Evolutionary conservation across 2,113 vertebrate species (phyloP).

Genomic region (Ovibos moschatus): DNA sequence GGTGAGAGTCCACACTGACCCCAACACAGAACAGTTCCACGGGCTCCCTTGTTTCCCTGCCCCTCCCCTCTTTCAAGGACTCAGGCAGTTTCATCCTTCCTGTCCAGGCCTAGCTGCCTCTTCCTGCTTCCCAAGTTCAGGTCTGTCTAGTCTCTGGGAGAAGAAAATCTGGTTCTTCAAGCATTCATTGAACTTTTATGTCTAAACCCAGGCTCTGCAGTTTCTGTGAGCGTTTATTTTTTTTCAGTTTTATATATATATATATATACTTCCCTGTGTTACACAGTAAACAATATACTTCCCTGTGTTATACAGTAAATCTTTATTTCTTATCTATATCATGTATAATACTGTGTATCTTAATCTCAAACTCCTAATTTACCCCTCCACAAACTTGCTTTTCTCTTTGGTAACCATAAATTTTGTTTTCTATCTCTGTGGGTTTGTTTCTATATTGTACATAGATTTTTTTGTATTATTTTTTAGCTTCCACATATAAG

Average conservation of each 20-base stretch:
- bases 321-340: background rate
- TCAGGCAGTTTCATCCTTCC: background rate
- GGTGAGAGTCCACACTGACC: background rate
- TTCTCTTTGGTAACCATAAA: background rate
- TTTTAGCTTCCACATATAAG: background rate
- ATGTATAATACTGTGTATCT: background rate
- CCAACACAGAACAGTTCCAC: background rate
- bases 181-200: background rate
- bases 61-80: background rate
- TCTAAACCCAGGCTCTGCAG: background rate
- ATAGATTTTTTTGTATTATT: background rate
- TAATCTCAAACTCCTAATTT: background rate
- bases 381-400: background rate
- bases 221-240: background rate
- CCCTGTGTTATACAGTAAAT: background rate
- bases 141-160: background rate
- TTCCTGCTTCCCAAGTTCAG: background rate
- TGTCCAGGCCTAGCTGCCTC: background rate
- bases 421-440: background rate
- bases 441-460: background rate
- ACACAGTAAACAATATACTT: background rate
- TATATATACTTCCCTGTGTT: background rate
- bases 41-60: background rate
- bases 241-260: background rate
- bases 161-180: constrained; percentile 17